Percentiles rank a stretch among this genome's conserved stretches.
Conservation (phyloP, 2,797 vertebrate genomes). For the Leucoraja ocellata region DNA sequence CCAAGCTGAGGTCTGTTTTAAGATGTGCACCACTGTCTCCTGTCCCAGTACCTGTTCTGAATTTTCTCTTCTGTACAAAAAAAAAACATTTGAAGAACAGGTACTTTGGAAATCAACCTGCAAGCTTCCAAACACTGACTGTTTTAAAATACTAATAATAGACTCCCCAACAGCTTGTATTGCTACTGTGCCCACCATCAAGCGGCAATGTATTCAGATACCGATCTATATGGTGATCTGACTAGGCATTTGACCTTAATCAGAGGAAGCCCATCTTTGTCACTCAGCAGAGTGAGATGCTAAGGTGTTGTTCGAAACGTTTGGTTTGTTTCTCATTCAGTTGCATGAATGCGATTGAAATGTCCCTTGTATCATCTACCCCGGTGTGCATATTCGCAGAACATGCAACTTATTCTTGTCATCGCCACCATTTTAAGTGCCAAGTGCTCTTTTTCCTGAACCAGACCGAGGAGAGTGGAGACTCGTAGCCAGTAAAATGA, state of each 20-base stretch:
- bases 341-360: not conserved
- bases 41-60: not conserved
- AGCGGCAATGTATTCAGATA: not conserved
- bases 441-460: constrained; percentile 27
- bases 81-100: not conserved
- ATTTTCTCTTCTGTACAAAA: not conserved
- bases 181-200: not conserved
- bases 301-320: not conserved
- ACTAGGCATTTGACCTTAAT: not conserved
- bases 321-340: not conserved
- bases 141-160: not conserved
- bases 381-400: not conserved
- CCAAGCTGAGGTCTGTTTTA: not conserved
- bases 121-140: not conserved
- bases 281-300: not conserved
- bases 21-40: not conserved
- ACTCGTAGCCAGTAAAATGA: constrained; percentile 32
- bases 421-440: not conserved
- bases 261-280: constrained; percentile 1
- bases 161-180: not conserved
- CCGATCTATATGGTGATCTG: too few species aligned
- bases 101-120: not conserved
- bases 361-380: not conserved
- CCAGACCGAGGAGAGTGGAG: constrained; percentile 10
- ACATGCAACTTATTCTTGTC: not conserved